Base-by-base conservation (phyloP, 2,888 invertebrate species). In the Neoascia interrupta region DNA sequence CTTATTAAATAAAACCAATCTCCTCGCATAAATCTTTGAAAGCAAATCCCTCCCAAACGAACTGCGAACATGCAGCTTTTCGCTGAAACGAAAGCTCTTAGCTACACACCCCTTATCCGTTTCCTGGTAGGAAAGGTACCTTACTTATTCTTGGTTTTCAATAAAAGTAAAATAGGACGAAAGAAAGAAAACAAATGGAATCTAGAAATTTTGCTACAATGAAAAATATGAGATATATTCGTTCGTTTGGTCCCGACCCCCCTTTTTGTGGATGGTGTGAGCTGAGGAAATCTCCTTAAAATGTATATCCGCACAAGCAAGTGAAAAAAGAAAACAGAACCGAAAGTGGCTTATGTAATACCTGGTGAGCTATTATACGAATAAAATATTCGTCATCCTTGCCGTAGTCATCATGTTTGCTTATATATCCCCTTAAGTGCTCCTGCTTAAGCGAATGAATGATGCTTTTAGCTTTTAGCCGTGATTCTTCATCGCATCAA, bases 401-500 rank as follows among this genome's bases (percentile, higher is more conserved):
- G 72, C 60, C 58, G 47, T 60, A 51, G 76, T 58, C 45, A 56
- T 70, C 53, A 36, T 58, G 43, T 49, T 73, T 76, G 63, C 75
- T 58, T 53, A 72, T 76, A 64, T 64, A 60, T 76, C 64, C 72
- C 72, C 76, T 51, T 72, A 76, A 76, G 76, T 76, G 76, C 72
- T 76, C 64, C 58, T 76, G 70, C 64, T 70, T 76, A 76, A 58
- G 72, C 76, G 72, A 76, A 72, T 76, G 76, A 76, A 76, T 76
- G 76, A 72, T 76, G 76, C 76, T 76, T 76, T 76, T 76, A 76
- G 76, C 70, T 72, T 76, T 76, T 72, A 76, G 63, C 39, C 34
- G 63, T 70, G 70, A 76, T 70, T 70, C 26, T 37, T 70, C 54
- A 74, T 60, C 51, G 47, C 23, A 47, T 47, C 45, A n/a, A n/a